Percentiles rank a stretch among this genome's conserved stretches.
Conservation (phyloP, 2,797 vertebrate species). For the Mastacembelus armatus region DNA sequence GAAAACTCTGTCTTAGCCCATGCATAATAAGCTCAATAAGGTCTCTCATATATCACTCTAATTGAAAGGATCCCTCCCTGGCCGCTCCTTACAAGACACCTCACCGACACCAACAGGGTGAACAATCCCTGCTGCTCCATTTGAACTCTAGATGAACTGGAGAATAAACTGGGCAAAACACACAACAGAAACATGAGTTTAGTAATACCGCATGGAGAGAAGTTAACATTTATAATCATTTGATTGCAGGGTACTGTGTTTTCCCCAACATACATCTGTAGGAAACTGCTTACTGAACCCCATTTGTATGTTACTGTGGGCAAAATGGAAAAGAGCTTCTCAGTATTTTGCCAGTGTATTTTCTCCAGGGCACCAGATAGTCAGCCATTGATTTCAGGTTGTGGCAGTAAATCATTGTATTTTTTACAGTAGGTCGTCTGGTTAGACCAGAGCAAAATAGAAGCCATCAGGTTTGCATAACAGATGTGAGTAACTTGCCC, state of each 20-base stretch:
- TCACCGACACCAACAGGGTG: conserved; percentile 86
- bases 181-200: conserved; percentile 47
- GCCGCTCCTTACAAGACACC: conserved; percentile 92
- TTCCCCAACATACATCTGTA: conserved; percentile 24
- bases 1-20: conserved; percentile 69
- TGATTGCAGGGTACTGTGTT: conserved; percentile 38
- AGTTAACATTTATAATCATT: conserved; percentile 57
- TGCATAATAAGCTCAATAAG: conserved; percentile 92
- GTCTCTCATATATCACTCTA: conserved; percentile 97
- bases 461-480: too few relatives aligned
- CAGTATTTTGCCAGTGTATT: not conserved
- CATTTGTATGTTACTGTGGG: not conserved
- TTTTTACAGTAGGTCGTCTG: too few relatives aligned
- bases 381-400: conserved; percentile 1
- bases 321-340: not conserved
- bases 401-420: not conserved
- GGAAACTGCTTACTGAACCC: conserved; percentile 1
- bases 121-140: conserved; percentile 73
- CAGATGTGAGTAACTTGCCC: too few relatives aligned
- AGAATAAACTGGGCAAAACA: conserved; percentile 54
- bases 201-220: conserved; percentile 30
- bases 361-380: not conserved
- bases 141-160: conserved; percentile 82
- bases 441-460: too few relatives aligned
- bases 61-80: conserved; percentile 91